A percentile compares a stretch with the other conserved stretches of the same genome.
Evolutionary conservation across 2,888 invertebrate species (phyloP).

Genomic region (Oegoconia quadripuncta): DNA sequence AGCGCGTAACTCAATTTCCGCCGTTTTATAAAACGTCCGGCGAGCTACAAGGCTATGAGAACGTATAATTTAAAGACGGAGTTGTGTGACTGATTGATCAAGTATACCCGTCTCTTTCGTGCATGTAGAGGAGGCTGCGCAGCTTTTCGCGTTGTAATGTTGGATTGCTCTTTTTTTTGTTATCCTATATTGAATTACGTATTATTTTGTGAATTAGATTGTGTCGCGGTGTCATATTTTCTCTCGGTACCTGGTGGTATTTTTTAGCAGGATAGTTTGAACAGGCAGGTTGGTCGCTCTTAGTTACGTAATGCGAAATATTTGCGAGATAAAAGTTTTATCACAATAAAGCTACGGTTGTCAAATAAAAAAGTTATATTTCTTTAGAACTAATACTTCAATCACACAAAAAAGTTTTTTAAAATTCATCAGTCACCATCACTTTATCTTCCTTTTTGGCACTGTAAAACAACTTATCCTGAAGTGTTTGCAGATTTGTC

Average conservation of each 20-base stretch:
- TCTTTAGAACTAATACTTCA: too few species aligned
- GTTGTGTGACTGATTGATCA: constrained; percentile 35
- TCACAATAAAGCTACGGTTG: too few species aligned
- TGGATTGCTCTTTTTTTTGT: constrained; percentile 72
- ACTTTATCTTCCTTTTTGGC: constrained; percentile 48
- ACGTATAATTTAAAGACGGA: constrained; percentile 79
- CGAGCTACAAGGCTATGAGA: constrained; percentile 75
- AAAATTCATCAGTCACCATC: constrained; percentile 17
- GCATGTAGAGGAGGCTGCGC: constrained; percentile 37
- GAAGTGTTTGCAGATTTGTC: constrained; percentile 95
- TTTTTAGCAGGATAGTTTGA: constrained; percentile 46
- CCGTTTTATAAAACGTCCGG: constrained; percentile 33
- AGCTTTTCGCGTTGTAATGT: constrained; percentile 56
- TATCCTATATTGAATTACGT: constrained; percentile 71
- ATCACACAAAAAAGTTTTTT: too few species aligned
- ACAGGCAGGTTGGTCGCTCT: constrained; percentile 49
- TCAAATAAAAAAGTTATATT: too few species aligned
- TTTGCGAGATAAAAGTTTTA: too few species aligned
- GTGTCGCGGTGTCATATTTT: constrained; percentile 69
- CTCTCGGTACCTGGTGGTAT: constrained; percentile 53
- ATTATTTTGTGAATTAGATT: constrained; percentile 79
- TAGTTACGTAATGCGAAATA: constrained; percentile 10
- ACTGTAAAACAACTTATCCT: constrained; percentile 88
- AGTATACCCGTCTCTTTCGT: constrained; percentile 50
- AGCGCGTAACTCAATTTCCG: constrained; percentile 22